Conservation (phyloP, 2,113 vertebrate species). For the Otolemur garnettii region DNA sequence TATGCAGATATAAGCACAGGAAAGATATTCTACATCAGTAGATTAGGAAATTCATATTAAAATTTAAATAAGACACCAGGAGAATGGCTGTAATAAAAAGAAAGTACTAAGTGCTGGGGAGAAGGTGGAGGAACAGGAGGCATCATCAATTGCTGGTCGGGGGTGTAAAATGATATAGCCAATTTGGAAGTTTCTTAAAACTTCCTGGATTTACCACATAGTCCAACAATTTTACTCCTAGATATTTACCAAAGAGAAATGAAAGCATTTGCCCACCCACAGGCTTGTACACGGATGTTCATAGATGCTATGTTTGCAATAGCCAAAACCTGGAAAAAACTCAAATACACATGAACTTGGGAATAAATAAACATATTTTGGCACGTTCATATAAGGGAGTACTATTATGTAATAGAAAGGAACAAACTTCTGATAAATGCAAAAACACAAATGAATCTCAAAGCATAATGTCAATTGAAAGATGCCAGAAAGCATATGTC, state of each 20-base stretch:
- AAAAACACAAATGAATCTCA: neutral
- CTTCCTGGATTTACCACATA: neutral
- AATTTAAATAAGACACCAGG: neutral
- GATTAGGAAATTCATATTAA: neutral
- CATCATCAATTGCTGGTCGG: neutral
- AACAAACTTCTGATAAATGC: neutral
- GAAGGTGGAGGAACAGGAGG: neutral
- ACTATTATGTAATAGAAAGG: neutral
- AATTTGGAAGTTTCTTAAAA: neutral
- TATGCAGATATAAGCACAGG: neutral
- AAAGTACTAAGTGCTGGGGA: neutral
- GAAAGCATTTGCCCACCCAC: neutral
- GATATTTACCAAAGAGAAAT: neutral
- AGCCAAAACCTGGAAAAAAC: neutral
- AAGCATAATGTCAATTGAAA: neutral
- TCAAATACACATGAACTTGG: neutral
- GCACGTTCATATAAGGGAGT: neutral
- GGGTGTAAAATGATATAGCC: neutral
- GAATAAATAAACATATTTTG: neutral
- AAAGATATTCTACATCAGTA: neutral
- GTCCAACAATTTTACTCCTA: neutral
- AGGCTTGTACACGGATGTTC: neutral
- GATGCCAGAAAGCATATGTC: neutral
- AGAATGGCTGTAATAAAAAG: neutral
- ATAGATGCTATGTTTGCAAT: neutral